Evolutionary conservation across 1,140 invertebrate species (phyloP).

Genomic region (Octopus bimaculoides): DNA sequence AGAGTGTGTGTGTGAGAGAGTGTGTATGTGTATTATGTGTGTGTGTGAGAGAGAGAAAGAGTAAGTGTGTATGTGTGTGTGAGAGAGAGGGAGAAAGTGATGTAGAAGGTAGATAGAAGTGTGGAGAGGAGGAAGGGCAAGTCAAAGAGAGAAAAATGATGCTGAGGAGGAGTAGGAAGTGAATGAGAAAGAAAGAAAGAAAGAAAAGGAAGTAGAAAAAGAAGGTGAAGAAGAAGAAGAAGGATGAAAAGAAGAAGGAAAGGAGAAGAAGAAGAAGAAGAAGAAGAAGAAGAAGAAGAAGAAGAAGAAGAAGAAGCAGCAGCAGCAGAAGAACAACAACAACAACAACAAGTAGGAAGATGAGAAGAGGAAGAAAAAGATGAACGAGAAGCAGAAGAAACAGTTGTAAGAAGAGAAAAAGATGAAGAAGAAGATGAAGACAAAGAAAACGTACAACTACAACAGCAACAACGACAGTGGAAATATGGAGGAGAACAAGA

Average conservation of each 20-base stretch:
- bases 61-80: no score
- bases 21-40: background rate
- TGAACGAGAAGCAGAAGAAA: background rate
- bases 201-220: conserved; percentile 6
- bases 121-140: no score
- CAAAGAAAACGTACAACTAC: background rate
- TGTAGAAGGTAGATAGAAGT: background rate
- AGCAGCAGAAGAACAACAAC: background rate
- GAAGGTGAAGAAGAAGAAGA: conserved; percentile 11
- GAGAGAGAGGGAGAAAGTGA: no score
- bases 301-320: conserved; percentile 6
- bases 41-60: background rate
- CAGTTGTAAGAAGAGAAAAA: background rate
- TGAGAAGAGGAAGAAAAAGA: conserved; percentile 7
- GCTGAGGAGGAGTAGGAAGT: no score
- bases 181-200: background rate
- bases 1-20: conserved; percentile 8
- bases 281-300: background rate
- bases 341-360: background rate
- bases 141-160: no score
- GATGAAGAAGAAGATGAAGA: background rate
- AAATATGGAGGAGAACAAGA: background rate
- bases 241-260: conserved; percentile 13
- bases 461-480: background rate
- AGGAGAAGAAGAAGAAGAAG: conserved; percentile 14